A percentile compares a stretch with the other conserved stretches of the same genome.
These are phyloP conservation scores for Tineola bisselliella DNA, from an alignment of 2,888 invertebrate genomes.

Conservation along the genomic window DNA sequence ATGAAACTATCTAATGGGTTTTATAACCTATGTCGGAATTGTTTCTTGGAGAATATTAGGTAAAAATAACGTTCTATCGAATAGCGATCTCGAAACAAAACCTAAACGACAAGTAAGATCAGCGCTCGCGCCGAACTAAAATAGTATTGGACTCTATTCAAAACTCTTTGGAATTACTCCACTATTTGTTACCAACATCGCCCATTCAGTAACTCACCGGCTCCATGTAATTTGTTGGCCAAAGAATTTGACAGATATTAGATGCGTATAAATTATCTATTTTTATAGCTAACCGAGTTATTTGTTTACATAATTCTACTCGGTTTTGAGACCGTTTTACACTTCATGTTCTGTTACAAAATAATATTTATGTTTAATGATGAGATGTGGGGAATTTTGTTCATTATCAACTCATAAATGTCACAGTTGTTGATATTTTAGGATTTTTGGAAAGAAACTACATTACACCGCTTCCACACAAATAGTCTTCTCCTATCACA, in stretches of 20 bases:
- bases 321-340: neutral
- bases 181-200: conserved; percentile 51
- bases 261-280: conserved; percentile 41
- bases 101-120: conserved; percentile 46
- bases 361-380: neutral
- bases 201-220: conserved; percentile 64
- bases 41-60: neutral
- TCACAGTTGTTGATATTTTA: neutral
- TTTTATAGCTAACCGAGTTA: conserved; percentile 14
- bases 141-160: conserved; percentile 66
- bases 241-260: conserved; percentile 53
- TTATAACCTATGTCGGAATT: neutral
- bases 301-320: conserved; percentile 9
- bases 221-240: conserved; percentile 45
- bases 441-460: no score
- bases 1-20: neutral
- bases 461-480: no score
- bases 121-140: conserved; percentile 44
- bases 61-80: conserved; percentile 14
- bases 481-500: no score
- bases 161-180: conserved; percentile 64
- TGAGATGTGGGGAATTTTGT: neutral
- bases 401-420: neutral
- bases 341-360: neutral
- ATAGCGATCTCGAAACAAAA: conserved; percentile 17